Evolutionary conservation across 2,888 invertebrate species (phyloP).

Genomic region (Phortica okadai): DNA sequence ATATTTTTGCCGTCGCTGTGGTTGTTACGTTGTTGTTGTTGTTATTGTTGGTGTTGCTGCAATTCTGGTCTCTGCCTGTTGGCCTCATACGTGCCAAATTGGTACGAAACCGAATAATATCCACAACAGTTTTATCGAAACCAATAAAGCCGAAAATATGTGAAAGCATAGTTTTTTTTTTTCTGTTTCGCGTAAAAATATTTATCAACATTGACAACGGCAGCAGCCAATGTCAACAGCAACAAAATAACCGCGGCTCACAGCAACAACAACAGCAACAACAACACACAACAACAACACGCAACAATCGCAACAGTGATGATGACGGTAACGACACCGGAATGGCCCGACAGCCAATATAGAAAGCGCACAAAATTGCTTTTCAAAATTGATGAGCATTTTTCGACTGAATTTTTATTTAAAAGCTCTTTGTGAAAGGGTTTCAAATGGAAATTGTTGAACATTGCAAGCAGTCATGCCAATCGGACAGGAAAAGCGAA

Average conservation of each 20-base stretch:
- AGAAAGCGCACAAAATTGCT: constrained; percentile 25
- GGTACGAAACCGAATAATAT: constrained; percentile 18
- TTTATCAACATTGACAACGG: constrained; percentile 37
- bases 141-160: constrained; percentile 31
- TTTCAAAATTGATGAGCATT: constrained; percentile 33
- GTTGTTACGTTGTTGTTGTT: constrained; percentile 11
- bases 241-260: neutral
- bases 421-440: neutral
- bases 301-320: neutral
- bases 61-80: neutral
- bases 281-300: neutral
- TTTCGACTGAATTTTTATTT: neutral
- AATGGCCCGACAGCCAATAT: constrained; percentile 13
- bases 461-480: no score
- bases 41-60: constrained; percentile 5
- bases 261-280: neutral
- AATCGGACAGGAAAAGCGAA: no score
- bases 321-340: neutral
- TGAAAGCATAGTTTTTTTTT: constrained; percentile 16
- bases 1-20: constrained; percentile 1
- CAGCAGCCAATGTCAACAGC: constrained; percentile 30
- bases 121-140: constrained; percentile 30
- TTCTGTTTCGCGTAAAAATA: constrained; percentile 23
- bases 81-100: constrained; percentile 25
- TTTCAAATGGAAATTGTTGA: neutral